Evolutionary conservation across 2,797 vertebrate species (phyloP).

Genomic region (Ctenopoma multispine): DNA sequence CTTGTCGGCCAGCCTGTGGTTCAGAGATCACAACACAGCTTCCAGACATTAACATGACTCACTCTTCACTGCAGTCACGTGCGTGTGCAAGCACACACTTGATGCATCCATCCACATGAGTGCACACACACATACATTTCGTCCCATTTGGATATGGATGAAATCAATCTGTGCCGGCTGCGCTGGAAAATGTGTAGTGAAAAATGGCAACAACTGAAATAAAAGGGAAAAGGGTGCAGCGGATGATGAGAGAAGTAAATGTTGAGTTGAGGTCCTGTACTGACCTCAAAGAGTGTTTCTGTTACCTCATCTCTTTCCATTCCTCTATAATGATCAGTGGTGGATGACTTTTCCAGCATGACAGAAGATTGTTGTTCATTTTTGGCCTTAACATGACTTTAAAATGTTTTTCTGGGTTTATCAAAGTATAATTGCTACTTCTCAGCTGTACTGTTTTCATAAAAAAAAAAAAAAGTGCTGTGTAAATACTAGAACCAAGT

Average conservation of each 20-base stretch:
- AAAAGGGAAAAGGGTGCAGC: constrained; percentile 19
- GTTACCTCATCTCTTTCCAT: constrained; percentile 30
- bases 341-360: constrained; percentile 1
- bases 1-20: constrained; percentile 65
- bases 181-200: constrained; percentile 18
- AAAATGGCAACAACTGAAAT: background rate
- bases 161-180: constrained; percentile 23
- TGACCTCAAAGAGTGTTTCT: constrained; percentile 30
- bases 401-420: constrained; percentile 7
- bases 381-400: constrained; percentile 7
- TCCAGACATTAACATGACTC: constrained; percentile 74
- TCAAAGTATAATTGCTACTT: background rate
- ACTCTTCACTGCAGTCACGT: constrained; percentile 49
- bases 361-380: constrained; percentile 21
- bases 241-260: constrained; percentile 46
- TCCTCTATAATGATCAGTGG: constrained; percentile 13
- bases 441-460: background rate
- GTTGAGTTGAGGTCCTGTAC: constrained; percentile 24
- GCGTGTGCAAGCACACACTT: constrained; percentile 3
- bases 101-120: background rate
- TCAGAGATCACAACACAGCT: constrained; percentile 73
- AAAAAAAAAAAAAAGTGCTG: constrained; percentile 3
- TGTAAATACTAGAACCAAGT: background rate
- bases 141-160: constrained; percentile 25
- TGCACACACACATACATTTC: constrained; percentile 4